Evolutionary conservation across 2,888 invertebrate species (phyloP).

Genomic region (Cosmorhoe ocellata): DNA sequence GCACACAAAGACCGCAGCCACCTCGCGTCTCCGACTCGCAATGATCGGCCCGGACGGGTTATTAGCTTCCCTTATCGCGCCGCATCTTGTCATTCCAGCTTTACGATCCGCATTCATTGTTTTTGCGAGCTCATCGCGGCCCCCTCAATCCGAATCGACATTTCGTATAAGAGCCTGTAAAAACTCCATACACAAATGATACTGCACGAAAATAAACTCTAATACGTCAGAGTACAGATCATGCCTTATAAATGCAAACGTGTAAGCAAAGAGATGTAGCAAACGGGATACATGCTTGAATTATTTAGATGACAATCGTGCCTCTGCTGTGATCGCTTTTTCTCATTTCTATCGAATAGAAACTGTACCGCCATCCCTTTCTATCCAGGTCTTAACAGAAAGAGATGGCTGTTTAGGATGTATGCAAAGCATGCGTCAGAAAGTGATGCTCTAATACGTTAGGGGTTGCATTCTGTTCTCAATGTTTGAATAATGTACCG

Average conservation of each 20-base stretch:
- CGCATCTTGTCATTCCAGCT: constrained; percentile 69
- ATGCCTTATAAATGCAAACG: constrained; percentile 12
- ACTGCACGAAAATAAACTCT: constrained; percentile 36
- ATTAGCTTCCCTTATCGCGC: constrained; percentile 62
- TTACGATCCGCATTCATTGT: constrained; percentile 71
- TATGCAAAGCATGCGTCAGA: constrained; percentile 65
- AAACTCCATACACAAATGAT: constrained; percentile 60
- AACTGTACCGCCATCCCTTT: constrained; percentile 45
- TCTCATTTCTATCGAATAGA: constrained; percentile 71
- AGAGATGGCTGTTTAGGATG: constrained; percentile 45
- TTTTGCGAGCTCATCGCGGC: constrained; percentile 65
- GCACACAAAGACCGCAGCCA: constrained; percentile 8
- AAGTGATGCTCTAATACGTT: constrained; percentile 65
- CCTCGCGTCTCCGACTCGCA: constrained; percentile 17
- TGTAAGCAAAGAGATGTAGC: constrained; percentile 53
- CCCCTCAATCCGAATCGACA: constrained; percentile 72
- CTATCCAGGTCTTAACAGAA: constrained; percentile 37
- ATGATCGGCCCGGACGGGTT: constrained; percentile 41
- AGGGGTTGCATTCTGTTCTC: constrained; percentile 57
- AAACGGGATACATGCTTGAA: constrained; percentile 72
- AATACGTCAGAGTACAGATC: constrained; percentile 27
- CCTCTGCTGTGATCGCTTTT: constrained; percentile 76
- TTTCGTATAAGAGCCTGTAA: constrained; percentile 77
- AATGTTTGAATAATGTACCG: constrained; percentile 58
- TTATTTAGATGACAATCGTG: constrained; percentile 80